Percentiles rank a stretch among this genome's conserved stretches.
phyloP scores from a whole-genome alignment of 2,797 vertebrate species.

The Mastacembelus armatus region DNA sequence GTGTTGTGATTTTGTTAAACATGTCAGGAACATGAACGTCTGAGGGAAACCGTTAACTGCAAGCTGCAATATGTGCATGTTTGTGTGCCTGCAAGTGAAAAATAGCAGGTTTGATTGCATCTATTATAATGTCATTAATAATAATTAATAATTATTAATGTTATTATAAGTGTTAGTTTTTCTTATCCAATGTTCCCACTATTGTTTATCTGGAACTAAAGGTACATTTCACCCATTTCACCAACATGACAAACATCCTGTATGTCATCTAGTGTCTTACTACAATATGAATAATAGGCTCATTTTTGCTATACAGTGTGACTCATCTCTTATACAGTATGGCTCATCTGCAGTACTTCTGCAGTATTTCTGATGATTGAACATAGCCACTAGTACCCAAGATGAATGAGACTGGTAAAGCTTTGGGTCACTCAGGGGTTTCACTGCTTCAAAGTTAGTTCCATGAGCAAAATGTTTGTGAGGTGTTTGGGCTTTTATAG shows the following conservation, averaged over 20 bases:
- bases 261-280: not conserved
- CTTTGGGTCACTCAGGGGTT: constrained; percentile 19
- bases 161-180: not conserved
- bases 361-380: no score
- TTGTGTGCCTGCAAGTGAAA: not conserved
- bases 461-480: constrained; percentile 60
- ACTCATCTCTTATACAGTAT: not conserved
- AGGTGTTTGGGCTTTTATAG: constrained; percentile 61
- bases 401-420: constrained; percentile 17
- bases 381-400: no score
- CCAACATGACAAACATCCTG: no score
- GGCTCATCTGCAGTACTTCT: not conserved
- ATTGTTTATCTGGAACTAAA: not conserved
- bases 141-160: no score
- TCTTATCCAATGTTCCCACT: no score
- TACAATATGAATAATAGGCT: not conserved
- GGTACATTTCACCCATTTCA: no score
- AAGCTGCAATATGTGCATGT: not conserved
- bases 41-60: not conserved
- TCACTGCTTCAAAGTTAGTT: constrained; percentile 50
- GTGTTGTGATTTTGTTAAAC: not conserved
- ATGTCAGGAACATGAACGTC: not conserved
- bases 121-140: not conserved
- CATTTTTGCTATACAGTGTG: not conserved
- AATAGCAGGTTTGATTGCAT: not conserved